phyloP scores from a whole-genome alignment of 2,113 vertebrate species.

The Empidonax traillii region DNA sequence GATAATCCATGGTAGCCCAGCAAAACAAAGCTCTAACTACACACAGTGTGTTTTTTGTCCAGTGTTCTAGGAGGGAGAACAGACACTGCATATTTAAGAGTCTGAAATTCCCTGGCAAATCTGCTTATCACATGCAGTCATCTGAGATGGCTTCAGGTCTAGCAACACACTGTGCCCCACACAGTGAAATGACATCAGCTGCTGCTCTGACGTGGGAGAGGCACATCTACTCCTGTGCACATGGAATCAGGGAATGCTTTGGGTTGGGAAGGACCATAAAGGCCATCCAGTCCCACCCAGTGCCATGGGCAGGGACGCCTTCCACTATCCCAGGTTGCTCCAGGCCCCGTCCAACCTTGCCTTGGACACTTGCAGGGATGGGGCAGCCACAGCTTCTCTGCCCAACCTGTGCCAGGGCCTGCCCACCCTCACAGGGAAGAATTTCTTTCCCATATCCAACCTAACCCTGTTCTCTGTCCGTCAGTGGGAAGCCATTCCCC shows the following conservation, averaged over 20 bases:
- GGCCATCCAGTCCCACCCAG: rapidly evolving
- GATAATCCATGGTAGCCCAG: neutral
- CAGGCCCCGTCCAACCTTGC: neutral
- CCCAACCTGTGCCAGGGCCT: neutral
- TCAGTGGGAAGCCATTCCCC: neutral
- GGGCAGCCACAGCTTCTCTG: neutral
- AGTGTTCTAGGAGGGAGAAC: neutral
- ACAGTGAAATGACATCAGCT: neutral
- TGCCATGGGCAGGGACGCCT: neutral
- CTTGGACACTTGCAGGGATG: neutral
- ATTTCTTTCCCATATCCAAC: neutral
- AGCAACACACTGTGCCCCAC: neutral
- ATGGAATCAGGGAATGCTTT: neutral
- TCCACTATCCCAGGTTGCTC: neutral
- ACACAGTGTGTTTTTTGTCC: neutral
- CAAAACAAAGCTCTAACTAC: neutral
- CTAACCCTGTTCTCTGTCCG: rapidly evolving
- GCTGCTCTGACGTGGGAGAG: neutral
- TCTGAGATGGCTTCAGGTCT: neutral
- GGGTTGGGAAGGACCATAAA: neutral
- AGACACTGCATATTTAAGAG: neutral
- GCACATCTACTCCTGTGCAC: neutral
- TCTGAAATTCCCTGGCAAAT: neutral
- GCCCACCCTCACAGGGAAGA: rapidly evolving
- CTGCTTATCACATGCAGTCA: rapidly evolving